Conservation (phyloP, 64 coral and sea anemone genomes). For the Anthopleura sola region DNA sequence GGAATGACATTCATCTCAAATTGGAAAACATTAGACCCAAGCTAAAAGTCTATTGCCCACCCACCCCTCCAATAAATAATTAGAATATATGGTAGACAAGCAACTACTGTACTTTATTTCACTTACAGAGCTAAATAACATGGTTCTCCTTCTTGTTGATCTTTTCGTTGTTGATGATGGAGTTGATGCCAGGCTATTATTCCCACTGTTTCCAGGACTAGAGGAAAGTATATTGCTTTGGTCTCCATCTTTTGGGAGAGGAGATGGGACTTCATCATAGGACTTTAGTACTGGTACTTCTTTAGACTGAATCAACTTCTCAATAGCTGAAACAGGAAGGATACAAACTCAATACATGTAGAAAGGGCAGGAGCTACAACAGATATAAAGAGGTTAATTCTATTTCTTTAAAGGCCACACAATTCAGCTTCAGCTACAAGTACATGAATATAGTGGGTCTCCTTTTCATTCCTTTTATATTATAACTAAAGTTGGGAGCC, state of each 20-base stretch:
- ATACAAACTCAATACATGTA: not conserved
- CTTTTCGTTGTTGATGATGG: conserved; percentile 84
- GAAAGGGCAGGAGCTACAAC: too few species aligned
- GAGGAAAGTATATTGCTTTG: conserved; percentile 40
- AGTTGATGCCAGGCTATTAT: conserved; percentile 75
- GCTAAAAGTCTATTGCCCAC: not conserved
- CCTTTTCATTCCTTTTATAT: too few species aligned
- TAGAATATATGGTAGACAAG: not conserved
- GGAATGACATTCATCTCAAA: too few species aligned
- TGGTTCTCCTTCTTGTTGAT: conserved; percentile 76
- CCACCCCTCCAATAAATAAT: not conserved
- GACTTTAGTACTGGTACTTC: conserved; percentile 89
- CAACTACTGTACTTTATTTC: not conserved
- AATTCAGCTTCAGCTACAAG: too few species aligned
- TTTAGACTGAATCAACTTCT: conserved; percentile 88
- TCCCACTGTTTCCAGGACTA: conserved; percentile 65
- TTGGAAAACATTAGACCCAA: not conserved
- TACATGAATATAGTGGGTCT: too few species aligned
- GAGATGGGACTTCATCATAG: conserved; percentile 83
- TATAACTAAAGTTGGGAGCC: too few species aligned
- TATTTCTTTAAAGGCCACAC: too few species aligned
- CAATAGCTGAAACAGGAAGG: conserved; percentile 60
- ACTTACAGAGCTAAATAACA: conserved; percentile 90
- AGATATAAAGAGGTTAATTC: too few species aligned
- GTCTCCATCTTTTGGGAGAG: conserved; percentile 54